Evolutionary conservation across 2,888 invertebrate genomes (phyloP), one percentile per base, ranked within the genome.

Genomic region (Ophioninae sp.): DNA sequence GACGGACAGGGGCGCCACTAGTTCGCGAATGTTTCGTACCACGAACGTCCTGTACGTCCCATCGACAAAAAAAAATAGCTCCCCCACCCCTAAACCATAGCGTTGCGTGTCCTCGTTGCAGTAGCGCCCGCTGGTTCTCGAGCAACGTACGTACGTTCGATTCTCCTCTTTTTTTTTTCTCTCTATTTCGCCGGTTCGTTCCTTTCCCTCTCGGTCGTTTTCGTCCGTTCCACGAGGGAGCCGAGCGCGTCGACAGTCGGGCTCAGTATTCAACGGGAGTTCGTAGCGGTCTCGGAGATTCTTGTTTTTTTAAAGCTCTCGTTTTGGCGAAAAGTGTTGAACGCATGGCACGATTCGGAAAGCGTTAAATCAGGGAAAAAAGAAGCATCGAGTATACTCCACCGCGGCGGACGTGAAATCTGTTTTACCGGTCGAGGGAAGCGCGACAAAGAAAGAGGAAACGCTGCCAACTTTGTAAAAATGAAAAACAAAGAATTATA

Each of bases 171-270:
- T 86, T 87, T 86, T 87, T 69, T 63, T 64, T 30, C 30, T 30
- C 30, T 30, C 30, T 64, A 51, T 10, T 88, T 87, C 87, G 88
- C 88, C 85, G 84, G 68, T 83, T 80, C 20, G 58, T 37, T 82
- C 81, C 80, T 77, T 77, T 78, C 84, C 76, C 79, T 73, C 68
- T 84, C 82, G 59, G 65, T 81, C 72, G 73, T 67, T 79, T 81
- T 71, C 79, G 63, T 56, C 61, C 37, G 58, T 67, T 22, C 61
- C 77, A 59, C 82, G 58, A 59, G 20, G 22, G 23, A 64, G 67
- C 73, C 81, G 44, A 72, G 56, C 23, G 41, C 67, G 56, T 58
- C 65, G 51, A 17, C 41, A n/a, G n/a, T 65, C 44, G 13, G 9
- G 9, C 10, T 65, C 44, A 51, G n/a, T n/a, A 73, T 73, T 61